Conservation (phyloP, 2,888 invertebrate species). For the Pandemis heparana region DNA sequence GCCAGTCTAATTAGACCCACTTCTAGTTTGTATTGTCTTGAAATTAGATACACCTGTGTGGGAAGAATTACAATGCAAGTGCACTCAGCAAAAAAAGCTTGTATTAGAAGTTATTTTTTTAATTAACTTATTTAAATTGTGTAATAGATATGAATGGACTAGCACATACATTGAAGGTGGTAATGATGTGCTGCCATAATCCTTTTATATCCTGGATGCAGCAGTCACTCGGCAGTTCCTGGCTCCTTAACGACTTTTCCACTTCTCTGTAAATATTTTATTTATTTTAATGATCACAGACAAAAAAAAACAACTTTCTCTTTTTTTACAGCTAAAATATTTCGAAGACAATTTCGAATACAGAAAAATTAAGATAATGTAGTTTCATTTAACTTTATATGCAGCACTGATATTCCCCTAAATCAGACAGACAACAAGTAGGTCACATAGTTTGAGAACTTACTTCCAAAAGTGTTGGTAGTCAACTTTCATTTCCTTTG, state of each 20-base stretch:
- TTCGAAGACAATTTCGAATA: too few species aligned
- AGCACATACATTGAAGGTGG: slow-evolving; percentile 72
- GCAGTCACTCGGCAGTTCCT: slow-evolving; percentile 73
- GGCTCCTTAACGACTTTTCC: slow-evolving; percentile 71
- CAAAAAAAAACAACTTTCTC: not conserved
- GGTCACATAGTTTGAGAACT: slow-evolving; percentile 18
- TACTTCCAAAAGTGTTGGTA: slow-evolving; percentile 76
- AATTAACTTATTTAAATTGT: too few species aligned
- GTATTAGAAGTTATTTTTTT: too few species aligned
- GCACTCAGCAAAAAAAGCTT: too few species aligned
- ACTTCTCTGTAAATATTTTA: slow-evolving; percentile 60
- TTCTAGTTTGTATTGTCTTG: too few species aligned
- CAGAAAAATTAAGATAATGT: not conserved
- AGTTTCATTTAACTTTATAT: not conserved
- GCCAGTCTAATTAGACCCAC: too few species aligned
- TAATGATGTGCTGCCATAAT: slow-evolving; percentile 75
- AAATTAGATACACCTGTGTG: too few species aligned
- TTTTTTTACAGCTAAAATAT: not conserved
- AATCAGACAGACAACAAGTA: too few species aligned
- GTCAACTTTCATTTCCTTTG: slow-evolving; percentile 66
- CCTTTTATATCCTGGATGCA: slow-evolving; percentile 78
- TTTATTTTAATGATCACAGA: not conserved
- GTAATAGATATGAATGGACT: not conserved
- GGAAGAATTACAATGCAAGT: too few species aligned
- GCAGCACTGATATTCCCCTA: too few species aligned